Evolutionary conservation across 1,140 invertebrate species (phyloP).

Genomic region (Drosophila fuyamai): DNA sequence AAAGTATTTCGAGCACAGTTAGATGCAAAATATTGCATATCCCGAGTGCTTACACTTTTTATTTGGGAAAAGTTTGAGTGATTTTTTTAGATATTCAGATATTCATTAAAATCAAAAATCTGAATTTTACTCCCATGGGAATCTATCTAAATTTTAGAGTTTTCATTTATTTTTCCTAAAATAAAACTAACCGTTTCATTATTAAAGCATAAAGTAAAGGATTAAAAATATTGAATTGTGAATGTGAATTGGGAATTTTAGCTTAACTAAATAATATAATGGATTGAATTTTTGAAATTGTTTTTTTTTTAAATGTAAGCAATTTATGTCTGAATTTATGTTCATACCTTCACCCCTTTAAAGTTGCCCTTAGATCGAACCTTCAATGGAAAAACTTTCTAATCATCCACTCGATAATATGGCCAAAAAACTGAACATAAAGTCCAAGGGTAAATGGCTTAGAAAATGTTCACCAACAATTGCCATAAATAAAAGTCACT

Average conservation of each 20-base stretch:
- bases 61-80: slow-evolving; percentile 5
- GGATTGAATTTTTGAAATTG: too few relatives aligned
- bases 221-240: too few relatives aligned
- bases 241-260: too few relatives aligned
- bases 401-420: slow-evolving; percentile 62
- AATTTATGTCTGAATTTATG: too few relatives aligned
- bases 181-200: too few relatives aligned
- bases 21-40: slow-evolving; percentile 7
- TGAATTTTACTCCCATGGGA: too few relatives aligned
- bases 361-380: neutral
- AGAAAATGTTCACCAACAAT: slow-evolving; percentile 77
- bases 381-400: slow-evolving; percentile 6
- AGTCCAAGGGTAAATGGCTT: slow-evolving; percentile 77
- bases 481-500: slow-evolving; percentile 70
- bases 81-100: neutral
- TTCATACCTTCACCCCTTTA: neutral
- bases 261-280: too few relatives aligned
- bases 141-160: too few relatives aligned
- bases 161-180: too few relatives aligned
- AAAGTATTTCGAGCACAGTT: slow-evolving; percentile 11
- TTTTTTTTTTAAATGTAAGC: too few relatives aligned
- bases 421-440: slow-evolving; percentile 55
- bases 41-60: slow-evolving; percentile 6
- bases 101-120: slow-evolving; percentile 8
- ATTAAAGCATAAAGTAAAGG: too few relatives aligned